These are phyloP conservation scores for Pelecanoides urinatrix DNA, from an alignment of 2,113 vertebrate species.

Conservation along the genomic window DNA sequence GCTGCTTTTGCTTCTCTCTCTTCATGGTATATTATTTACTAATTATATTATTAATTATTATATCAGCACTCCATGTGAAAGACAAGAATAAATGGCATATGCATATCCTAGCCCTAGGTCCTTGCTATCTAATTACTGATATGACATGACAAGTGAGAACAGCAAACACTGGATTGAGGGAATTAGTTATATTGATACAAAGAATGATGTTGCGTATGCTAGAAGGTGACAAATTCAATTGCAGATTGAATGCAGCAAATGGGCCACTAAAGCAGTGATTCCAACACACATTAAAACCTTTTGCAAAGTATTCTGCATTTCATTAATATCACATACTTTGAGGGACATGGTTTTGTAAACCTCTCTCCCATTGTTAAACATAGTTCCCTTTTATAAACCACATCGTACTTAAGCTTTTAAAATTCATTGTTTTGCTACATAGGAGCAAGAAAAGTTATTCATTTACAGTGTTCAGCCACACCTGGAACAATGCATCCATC, in stretches of 20 bases:
- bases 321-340: not conserved
- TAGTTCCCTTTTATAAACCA: not conserved
- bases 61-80: not conserved
- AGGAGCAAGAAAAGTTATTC: not conserved
- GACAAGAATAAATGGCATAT: not conserved
- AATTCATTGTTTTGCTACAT: not conserved
- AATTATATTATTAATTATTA: not conserved
- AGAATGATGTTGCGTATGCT: not conserved
- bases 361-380: not conserved
- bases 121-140: not conserved
- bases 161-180: not conserved
- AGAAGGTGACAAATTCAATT: not conserved
- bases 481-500: not conserved
- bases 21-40: not conserved
- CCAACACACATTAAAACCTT: not conserved
- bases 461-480: not conserved
- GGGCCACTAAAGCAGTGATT: not conserved
- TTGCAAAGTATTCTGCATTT: not conserved
- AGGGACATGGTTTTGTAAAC: not conserved
- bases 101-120: not conserved
- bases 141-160: not conserved
- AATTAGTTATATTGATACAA: not conserved
- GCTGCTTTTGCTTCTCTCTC: not conserved
- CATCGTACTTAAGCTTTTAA: not conserved
- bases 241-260: not conserved